Evolutionary conservation across 2,888 invertebrate genomes (phyloP).

Genomic region (Oegoconia quadripuncta): DNA sequence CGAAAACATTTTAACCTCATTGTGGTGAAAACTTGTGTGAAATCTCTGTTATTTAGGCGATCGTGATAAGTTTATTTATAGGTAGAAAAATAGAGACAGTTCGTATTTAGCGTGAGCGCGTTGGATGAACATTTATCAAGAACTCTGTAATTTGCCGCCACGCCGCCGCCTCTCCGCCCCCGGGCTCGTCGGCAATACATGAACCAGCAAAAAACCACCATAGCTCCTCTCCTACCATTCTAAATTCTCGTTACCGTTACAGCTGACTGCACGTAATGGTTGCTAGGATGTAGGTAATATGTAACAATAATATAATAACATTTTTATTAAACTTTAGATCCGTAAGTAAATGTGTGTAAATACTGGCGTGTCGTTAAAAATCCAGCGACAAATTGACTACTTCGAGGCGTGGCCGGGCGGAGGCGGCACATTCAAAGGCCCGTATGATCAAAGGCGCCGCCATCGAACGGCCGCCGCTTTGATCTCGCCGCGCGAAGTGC

Average conservation of each 20-base stretch:
- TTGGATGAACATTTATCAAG: conserved; percentile 14
- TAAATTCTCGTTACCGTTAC: conserved; percentile 8
- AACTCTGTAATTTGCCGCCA: conserved; percentile 16
- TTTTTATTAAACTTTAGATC: conserved; percentile 12
- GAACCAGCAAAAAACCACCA: conserved; percentile 7
- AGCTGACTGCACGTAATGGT: conserved; percentile 6
- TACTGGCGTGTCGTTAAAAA: conserved; percentile 45
- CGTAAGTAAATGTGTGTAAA: conserved; percentile 12
- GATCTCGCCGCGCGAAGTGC: conserved; percentile 78
- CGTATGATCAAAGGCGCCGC: conserved; percentile 76
- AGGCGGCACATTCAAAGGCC: conserved; percentile 72
- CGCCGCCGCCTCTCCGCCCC: conserved; percentile 9
- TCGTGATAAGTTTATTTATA: too few relatives aligned
- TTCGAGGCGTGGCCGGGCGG: conserved; percentile 69
- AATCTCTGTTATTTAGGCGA: too few relatives aligned
- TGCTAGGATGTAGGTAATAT: conserved; percentile 4
- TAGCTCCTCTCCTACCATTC: neutral
- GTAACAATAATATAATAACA: conserved; percentile 5
- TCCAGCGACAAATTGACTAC: conserved; percentile 73
- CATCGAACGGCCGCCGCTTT: conserved; percentile 68
- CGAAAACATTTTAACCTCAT: too few relatives aligned
- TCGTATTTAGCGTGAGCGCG: conserved; percentile 3
- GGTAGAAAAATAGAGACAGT: neutral
- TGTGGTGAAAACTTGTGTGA: too few relatives aligned
- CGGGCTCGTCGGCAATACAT: conserved; percentile 11